phyloP scores from a whole-genome alignment of 2,888 invertebrate genomes.

The Apotomis turbidana region DNA sequence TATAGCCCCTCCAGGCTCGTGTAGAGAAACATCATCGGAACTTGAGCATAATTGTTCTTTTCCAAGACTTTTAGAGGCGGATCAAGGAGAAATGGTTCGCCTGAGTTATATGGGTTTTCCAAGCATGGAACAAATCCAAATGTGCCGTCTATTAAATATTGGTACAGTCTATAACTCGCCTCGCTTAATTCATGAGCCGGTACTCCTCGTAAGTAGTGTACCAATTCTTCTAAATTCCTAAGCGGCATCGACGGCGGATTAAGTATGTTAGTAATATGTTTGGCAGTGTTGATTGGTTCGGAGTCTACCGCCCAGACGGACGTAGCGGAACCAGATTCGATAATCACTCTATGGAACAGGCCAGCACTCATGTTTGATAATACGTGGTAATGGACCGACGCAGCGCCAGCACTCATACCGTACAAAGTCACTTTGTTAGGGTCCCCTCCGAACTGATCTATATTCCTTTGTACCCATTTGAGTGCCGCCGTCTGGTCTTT shows the following conservation, averaged over 20 bases:
- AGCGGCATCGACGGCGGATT: slow-evolving; percentile 44
- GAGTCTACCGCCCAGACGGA: slow-evolving; percentile 41
- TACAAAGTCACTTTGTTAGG: slow-evolving; percentile 43
- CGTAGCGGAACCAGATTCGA: slow-evolving; percentile 43
- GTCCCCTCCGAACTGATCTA: slow-evolving; percentile 45
- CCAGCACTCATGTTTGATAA: slow-evolving; percentile 34
- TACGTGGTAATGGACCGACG: slow-evolving; percentile 36
- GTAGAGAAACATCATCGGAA: slow-evolving; percentile 53
- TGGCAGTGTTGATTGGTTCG: slow-evolving; percentile 41
- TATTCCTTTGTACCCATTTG: slow-evolving; percentile 45
- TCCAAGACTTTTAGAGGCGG: slow-evolving; percentile 47
- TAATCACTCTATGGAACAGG: slow-evolving; percentile 44
- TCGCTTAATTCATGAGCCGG: slow-evolving; percentile 47
- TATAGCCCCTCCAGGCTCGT: slow-evolving; percentile 52
- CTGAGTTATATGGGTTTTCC: slow-evolving; percentile 45
- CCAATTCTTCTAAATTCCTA: slow-evolving; percentile 42
- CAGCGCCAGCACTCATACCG: slow-evolving; percentile 45
- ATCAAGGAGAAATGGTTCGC: slow-evolving; percentile 47
- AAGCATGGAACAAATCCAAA: slow-evolving; percentile 58
- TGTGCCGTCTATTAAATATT: slow-evolving; percentile 51
- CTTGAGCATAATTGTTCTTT: slow-evolving; percentile 45
- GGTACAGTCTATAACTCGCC: slow-evolving; percentile 48
- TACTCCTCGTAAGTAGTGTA: slow-evolving; percentile 45
- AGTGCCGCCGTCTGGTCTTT: slow-evolving; percentile 47
- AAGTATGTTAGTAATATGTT: slow-evolving; percentile 32